These are phyloP conservation scores for Spodoptera littoralis DNA, from an alignment of 2,888 invertebrate species.

Conservation along the genomic window DNA sequence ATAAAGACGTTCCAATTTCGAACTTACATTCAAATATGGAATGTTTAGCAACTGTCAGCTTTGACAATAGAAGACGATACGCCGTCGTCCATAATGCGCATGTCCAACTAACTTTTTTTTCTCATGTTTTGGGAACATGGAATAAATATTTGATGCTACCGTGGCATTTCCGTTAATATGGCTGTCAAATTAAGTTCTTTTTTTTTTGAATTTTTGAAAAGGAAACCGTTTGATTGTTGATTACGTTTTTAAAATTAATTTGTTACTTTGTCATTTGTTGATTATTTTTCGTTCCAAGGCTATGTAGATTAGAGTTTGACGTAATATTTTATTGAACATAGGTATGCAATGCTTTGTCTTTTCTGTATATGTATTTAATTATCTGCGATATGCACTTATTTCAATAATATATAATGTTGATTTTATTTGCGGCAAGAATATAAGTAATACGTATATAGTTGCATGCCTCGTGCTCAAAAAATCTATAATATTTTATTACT, in stretches of 20 bases:
- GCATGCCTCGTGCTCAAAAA: too few species aligned
- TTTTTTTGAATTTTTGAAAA: conserved; percentile 8
- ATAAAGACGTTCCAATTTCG: conserved; percentile 77
- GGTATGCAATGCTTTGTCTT: too few species aligned
- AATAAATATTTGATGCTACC: conserved; percentile 67
- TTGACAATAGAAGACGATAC: conserved; percentile 70
- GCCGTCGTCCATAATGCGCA: conserved; percentile 68
- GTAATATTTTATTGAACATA: too few species aligned
- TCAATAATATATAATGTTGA: too few species aligned
- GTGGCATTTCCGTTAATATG: conserved; percentile 51
- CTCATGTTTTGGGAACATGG: conserved; percentile 56
- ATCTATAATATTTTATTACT: too few species aligned
- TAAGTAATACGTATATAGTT: neutral
- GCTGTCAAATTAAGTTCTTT: conserved; percentile 53
- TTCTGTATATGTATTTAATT: too few species aligned
- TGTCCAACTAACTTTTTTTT: conserved; percentile 76
- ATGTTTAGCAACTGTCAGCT: conserved; percentile 80
- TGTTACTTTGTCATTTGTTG: too few species aligned
- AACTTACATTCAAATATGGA: conserved; percentile 65
- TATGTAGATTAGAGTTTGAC: too few species aligned
- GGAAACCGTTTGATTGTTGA: neutral
- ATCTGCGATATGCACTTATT: too few species aligned
- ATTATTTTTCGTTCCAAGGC: too few species aligned
- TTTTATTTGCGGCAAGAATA: too few species aligned
- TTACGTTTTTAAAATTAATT: neutral